Base-by-base conservation (phyloP, 92 coral and sea anemone species). In the Palythoa grandiflora region DNA sequence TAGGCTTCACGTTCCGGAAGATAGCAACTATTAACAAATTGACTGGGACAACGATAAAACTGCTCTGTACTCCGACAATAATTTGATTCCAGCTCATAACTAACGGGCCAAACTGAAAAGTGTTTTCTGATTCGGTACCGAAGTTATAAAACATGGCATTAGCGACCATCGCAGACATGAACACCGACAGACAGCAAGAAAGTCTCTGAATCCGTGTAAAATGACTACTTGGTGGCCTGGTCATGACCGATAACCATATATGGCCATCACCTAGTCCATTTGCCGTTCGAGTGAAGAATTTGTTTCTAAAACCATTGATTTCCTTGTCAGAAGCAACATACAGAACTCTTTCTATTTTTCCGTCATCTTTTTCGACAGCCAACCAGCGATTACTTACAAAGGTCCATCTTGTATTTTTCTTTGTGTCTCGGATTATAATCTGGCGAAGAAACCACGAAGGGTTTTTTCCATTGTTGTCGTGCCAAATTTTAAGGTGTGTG, bases 141-240 rank as follows among this genome's bases (percentile, higher is more conserved):
- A 96, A 93, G 53, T 88, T 95, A 52, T 96, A 96, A 77, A 96
- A 96, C 98, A 96, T 95, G 28, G 99, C 99, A 90, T 95, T 96
- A 2, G 98, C 90, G 7, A 96, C 93, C 99, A 96, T 93, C 12
- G 96, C 98, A 10, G 98, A 92, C 92, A 95, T 86, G 52, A 96
- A 87, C 15, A 96, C 90, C 16, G 96, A 96, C 19, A 95, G 90
- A 75, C 98, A 95, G 83, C 99, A 96, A 16, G 99, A 93, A 48
- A 96, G 92, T 66, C 99, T 93, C 75, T 96, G 99, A 80, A 96
- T 96, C 60, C 99, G 98, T 51, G 99, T 96, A 73, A 96, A 96
- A 28, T 90, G 94, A 83, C 99, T 96, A 77, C 93, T 89, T 5
- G 99, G 98, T 15, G 98, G 98, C 85, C 99, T 95, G 77, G 99